These are phyloP conservation scores for Drosophila pruinosa DNA, from an alignment of 1,140 invertebrate species.

Conservation along the genomic window DNA sequence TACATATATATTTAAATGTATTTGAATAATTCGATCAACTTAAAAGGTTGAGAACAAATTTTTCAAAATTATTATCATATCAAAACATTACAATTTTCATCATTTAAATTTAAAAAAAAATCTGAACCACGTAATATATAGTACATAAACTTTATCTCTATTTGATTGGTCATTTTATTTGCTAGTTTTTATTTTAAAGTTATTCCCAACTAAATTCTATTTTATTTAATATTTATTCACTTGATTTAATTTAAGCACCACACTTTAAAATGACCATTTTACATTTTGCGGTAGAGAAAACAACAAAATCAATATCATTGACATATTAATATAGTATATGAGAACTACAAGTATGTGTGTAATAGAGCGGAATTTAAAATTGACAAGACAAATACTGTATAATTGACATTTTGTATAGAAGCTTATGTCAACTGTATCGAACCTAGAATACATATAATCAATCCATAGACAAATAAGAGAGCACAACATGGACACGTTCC, in stretches of 20 bases:
- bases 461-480: constrained; percentile 1
- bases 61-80: too few relatives aligned
- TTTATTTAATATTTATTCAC: too few relatives aligned
- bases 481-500: constrained; percentile 13
- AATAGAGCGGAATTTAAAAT: neutral
- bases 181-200: too few relatives aligned
- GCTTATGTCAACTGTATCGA: neutral
- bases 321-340: neutral
- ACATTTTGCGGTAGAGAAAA: neutral
- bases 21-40: too few relatives aligned
- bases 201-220: too few relatives aligned
- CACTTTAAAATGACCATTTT: neutral
- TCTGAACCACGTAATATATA: too few relatives aligned
- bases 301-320: neutral
- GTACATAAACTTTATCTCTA: too few relatives aligned
- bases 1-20: too few relatives aligned
- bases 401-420: constrained; percentile 30
- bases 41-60: too few relatives aligned
- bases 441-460: neutral
- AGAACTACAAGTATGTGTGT: neutral
- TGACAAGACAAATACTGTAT: constrained; percentile 4
- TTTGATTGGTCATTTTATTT: too few relatives aligned
- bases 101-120: too few relatives aligned
- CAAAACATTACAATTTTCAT: too few relatives aligned
- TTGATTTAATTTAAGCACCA: neutral